Evolutionary conservation across 2,113 vertebrate species (phyloP).

Genomic region (Actinemys pallida): DNA sequence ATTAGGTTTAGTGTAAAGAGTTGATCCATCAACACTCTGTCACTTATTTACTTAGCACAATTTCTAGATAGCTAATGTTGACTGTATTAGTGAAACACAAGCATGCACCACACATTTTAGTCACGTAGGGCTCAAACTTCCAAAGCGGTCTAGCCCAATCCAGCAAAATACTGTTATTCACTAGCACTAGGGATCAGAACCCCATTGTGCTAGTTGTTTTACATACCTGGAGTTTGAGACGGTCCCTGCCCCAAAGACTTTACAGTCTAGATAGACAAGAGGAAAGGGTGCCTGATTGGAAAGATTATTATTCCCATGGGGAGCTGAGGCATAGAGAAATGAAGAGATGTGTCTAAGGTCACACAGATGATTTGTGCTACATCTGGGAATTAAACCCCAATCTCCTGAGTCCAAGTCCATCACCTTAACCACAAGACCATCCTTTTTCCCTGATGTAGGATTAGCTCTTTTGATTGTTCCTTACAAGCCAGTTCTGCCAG

Average conservation of each 20-base stretch:
- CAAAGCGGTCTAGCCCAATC: background rate
- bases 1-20: background rate
- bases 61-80: rapidly evolving
- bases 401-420: background rate
- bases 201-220: background rate
- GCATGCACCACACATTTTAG: rapidly evolving
- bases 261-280: background rate
- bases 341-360: background rate
- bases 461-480: background rate
- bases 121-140: background rate
- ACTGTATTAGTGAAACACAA: rapidly evolving
- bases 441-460: too few relatives aligned
- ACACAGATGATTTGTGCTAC: background rate
- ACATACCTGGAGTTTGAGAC: background rate
- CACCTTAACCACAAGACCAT: too few relatives aligned
- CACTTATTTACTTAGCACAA: background rate
- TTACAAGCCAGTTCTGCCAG: background rate
- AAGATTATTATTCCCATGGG: background rate
- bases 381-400: background rate
- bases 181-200: background rate
- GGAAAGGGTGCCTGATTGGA: background rate
- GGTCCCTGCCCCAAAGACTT: background rate
- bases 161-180: rapidly evolving
- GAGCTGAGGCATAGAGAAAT: background rate
- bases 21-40: background rate